phyloP scores from a whole-genome alignment of 2,797 vertebrate species.

The Botia kubotai region DNA sequence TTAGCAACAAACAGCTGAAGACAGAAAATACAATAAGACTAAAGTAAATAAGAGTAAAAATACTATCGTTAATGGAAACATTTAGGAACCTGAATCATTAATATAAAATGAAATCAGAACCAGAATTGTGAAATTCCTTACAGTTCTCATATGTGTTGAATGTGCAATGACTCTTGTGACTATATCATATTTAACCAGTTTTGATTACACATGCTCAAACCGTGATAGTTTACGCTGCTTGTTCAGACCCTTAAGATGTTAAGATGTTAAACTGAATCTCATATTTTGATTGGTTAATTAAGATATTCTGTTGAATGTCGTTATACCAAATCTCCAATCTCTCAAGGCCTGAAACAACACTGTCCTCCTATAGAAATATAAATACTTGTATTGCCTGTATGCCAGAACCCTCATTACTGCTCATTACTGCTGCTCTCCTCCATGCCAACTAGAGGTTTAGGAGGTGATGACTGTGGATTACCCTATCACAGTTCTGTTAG shows the following conservation, averaged over 20 bases:
- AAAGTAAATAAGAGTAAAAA: too few species aligned
- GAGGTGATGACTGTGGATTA: conserved; percentile 10
- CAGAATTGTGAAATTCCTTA: neutral
- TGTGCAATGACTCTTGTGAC: neutral
- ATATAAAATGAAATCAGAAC: neutral
- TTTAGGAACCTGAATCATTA: neutral
- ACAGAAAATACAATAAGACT: too few species aligned
- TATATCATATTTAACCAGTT: neutral
- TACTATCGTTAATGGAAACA: neutral
- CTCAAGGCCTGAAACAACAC: conserved; percentile 39
- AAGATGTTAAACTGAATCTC: conserved; percentile 15
- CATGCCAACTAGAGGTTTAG: conserved; percentile 2
- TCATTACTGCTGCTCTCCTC: conserved; percentile 9
- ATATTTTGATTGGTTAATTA: conserved; percentile 34
- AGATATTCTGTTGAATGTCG: conserved; percentile 27
- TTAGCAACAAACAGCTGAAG: too few species aligned
- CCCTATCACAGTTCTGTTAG: conserved; percentile 25
- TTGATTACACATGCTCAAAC: neutral
- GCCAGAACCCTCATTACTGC: conserved; percentile 17
- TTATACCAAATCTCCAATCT: conserved; percentile 26
- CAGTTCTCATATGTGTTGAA: neutral
- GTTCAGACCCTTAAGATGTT: neutral
- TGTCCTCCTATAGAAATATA: conserved; percentile 26
- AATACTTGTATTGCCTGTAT: conserved; percentile 23
- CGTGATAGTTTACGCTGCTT: neutral